These are phyloP conservation scores for Enteromius unitaeniatus DNA, from an alignment of 2,797 vertebrate genomes.

Conservation along the genomic window DNA sequence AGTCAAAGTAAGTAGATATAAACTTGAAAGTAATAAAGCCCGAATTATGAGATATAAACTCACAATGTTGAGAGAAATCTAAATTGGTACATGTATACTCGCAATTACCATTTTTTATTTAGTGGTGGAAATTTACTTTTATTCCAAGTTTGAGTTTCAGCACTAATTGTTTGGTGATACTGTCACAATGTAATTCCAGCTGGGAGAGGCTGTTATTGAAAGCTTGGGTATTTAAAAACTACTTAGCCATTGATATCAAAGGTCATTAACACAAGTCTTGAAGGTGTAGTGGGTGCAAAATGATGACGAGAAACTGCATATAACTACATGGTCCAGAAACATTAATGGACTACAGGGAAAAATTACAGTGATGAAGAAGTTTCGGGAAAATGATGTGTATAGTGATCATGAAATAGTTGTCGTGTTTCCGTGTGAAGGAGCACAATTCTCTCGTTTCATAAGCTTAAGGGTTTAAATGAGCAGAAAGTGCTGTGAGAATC, in stretches of 20 bases:
- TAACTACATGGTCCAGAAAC: not conserved
- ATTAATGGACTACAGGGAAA: not conserved
- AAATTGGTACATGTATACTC: no score
- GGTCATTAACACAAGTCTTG: not conserved
- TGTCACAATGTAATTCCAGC: not conserved
- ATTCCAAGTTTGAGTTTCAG: not conserved
- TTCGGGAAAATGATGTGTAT: not conserved
- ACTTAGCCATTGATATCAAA: not conserved
- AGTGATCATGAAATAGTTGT: not conserved
- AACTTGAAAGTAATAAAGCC: not conserved
- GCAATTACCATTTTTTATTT: not conserved
- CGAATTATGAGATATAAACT: not conserved
- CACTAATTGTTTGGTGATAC: not conserved
- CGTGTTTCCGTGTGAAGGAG: constrained; percentile 13
- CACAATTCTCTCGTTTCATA: constrained; percentile 50
- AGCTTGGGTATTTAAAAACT: not conserved
- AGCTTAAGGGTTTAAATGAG: constrained; percentile 43
- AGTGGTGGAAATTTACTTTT: not conserved
- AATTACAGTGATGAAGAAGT: not conserved
- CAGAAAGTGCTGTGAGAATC: constrained; percentile 51
- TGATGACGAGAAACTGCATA: not conserved
- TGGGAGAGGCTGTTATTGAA: not conserved
- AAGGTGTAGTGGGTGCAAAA: not conserved
- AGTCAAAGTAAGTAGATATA: not conserved
- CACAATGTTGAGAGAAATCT: not conserved